Percentiles rank a stretch among this genome's conserved stretches.
These are phyloP conservation scores for Drosophila obscura DNA, from an alignment of 1,140 invertebrate species.

Conservation along the genomic window DNA sequence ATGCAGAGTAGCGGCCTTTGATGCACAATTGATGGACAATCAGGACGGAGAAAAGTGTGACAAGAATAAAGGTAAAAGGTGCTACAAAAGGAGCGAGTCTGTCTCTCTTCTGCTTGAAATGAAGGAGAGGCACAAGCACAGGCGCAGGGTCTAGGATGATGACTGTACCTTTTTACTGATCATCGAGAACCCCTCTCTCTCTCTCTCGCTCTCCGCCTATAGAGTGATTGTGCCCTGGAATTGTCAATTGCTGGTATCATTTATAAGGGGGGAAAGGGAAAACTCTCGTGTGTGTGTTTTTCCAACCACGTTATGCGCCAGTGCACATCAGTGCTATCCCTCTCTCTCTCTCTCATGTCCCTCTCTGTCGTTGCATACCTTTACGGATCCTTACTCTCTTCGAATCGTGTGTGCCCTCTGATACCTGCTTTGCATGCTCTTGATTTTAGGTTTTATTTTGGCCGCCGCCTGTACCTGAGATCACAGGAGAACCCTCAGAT, in stretches of 20 bases:
- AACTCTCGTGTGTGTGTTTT: constrained; percentile 50
- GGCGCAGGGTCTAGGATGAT: constrained; percentile 14
- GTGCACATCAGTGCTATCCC: constrained; percentile 42
- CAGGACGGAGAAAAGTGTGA: constrained; percentile 34
- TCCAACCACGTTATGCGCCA: constrained; percentile 77
- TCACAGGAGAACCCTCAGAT: too few species aligned
- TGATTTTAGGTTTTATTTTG: constrained; percentile 49
- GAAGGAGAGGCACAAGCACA: too few species aligned
- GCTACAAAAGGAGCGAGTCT: constrained; percentile 21
- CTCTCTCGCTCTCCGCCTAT: background rate
- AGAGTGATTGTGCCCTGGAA: constrained; percentile 44
- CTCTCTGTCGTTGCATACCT: constrained; percentile 25
- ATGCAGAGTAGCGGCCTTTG: constrained; percentile 23
- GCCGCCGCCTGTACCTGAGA: constrained; percentile 47
- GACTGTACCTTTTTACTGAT: constrained; percentile 72
- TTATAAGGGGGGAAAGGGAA: constrained; percentile 50
- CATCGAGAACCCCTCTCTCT: constrained; percentile 6
- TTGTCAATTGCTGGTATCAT: constrained; percentile 73
- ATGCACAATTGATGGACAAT: constrained; percentile 52
- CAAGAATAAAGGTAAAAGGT: constrained; percentile 38
- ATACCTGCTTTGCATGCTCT: constrained; percentile 65
- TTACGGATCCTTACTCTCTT: constrained; percentile 40
- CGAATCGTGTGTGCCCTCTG: constrained; percentile 23
- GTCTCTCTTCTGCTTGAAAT: constrained; percentile 11
- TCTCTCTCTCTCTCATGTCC: too few species aligned